Conservation (phyloP, 2,797 vertebrate genomes). For the Leontocebus nigricollis region DNA sequence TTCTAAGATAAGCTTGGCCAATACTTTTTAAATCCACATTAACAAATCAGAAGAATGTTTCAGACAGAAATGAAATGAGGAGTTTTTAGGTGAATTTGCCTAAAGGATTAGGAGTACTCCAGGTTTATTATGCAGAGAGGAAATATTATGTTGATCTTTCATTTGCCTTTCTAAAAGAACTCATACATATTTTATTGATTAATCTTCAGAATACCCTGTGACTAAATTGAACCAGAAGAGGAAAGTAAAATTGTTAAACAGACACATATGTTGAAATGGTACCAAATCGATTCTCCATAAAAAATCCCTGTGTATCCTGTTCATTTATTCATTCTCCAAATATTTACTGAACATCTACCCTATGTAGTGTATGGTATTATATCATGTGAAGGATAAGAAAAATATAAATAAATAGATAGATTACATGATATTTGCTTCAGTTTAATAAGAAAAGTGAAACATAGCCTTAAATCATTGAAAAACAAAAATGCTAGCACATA, state of each 20-base stretch:
- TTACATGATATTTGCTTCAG: background rate
- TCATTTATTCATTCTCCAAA: constrained; percentile 23
- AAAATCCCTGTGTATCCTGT: background rate
- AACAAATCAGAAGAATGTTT: constrained; percentile 77
- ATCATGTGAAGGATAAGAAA: background rate
- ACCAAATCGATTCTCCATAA: constrained; percentile 38
- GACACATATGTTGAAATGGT: constrained; percentile 61
- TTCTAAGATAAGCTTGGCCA: constrained; percentile 36
- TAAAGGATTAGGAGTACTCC: constrained; percentile 69
- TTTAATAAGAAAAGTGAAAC: background rate
- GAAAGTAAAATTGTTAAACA: constrained; percentile 69
- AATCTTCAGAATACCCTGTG: constrained; percentile 70
- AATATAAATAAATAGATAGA: background rate
- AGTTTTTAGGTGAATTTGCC: constrained; percentile 73
- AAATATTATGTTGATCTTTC: constrained; percentile 80
- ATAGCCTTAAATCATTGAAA: background rate
- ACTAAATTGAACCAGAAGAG: constrained; percentile 67
- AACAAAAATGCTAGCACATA: background rate
- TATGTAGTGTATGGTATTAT: background rate
- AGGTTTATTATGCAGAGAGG: constrained; percentile 71
- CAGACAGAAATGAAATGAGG: constrained; percentile 73
- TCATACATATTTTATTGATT: constrained; percentile 80
- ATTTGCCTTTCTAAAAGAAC: constrained; percentile 72
- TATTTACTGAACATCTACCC: background rate
- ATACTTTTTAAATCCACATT: constrained; percentile 64